A percentile compares a stretch with the other conserved stretches of the same genome.
Conservation (phyloP, 2,797 vertebrate genomes). For the Lycodopsis pacificus region DNA sequence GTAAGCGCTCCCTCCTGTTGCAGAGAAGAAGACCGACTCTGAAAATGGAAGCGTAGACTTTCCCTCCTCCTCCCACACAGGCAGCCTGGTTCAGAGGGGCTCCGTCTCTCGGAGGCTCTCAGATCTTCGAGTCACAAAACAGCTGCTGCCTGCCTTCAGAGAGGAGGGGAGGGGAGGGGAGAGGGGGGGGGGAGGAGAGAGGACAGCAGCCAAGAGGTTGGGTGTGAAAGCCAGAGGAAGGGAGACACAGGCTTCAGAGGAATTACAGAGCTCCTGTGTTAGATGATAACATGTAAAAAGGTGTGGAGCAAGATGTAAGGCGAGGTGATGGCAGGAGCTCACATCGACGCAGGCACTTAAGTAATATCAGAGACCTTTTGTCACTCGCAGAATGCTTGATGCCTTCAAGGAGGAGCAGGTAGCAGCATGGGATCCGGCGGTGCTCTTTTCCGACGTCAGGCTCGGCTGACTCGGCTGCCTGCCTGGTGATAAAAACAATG, state of each 20-base stretch:
- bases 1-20: constrained; percentile 55
- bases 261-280: constrained; percentile 35
- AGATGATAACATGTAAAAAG: constrained; percentile 51
- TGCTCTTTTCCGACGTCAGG: not conserved
- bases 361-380: constrained; percentile 34
- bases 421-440: constrained; percentile 5
- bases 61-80: constrained; percentile 76
- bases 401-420: constrained; percentile 32
- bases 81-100: constrained; percentile 67
- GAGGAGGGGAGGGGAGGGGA: no score
- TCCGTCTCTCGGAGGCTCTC: constrained; percentile 66
- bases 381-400: constrained; percentile 14
- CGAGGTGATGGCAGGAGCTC: constrained; percentile 26
- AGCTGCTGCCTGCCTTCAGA: constrained; percentile 74
- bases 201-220: constrained; percentile 57
- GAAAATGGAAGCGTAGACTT: constrained; percentile 69
- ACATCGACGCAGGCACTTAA: constrained; percentile 4
- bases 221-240: constrained; percentile 46
- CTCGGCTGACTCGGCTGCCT: constrained; percentile 17
- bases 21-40: constrained; percentile 56
- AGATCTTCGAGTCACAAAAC: constrained; percentile 78
- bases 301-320: constrained; percentile 27
- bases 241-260: constrained; percentile 49
- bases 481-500: constrained; percentile 29
- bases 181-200: not conserved